phyloP scores from a whole-genome alignment of 2,797 vertebrate genomes.

The Neomorphus geoffroyi region DNA sequence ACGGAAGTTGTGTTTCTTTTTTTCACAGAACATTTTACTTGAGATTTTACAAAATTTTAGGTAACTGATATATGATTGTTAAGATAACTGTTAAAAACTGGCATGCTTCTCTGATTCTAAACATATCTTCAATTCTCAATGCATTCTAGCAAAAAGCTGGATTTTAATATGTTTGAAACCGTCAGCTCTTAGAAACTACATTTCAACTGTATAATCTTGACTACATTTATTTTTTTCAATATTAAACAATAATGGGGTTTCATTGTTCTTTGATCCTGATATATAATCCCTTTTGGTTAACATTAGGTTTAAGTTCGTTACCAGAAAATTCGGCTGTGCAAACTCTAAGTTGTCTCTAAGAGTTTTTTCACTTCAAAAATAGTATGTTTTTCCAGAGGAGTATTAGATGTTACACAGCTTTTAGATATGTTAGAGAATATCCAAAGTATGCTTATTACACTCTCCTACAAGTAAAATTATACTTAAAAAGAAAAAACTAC shows the following conservation, averaged over 20 bases:
- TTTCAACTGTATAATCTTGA: not conserved
- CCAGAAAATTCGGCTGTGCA: not conserved
- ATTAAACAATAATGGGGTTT: not conserved
- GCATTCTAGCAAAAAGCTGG: not conserved
- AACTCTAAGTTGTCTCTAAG: not conserved
- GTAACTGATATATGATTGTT: not conserved
- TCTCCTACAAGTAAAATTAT: not conserved
- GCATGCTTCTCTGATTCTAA: not conserved
- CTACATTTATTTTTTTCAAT: not conserved
- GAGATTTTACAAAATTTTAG: not conserved
- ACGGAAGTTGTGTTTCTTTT: not conserved
- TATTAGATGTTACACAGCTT: not conserved
- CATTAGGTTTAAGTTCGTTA: not conserved
- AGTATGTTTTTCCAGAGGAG: not conserved
- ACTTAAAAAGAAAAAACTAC: not conserved
- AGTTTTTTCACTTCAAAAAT: not conserved
- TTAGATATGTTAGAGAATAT: not conserved
- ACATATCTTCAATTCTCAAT: not conserved
- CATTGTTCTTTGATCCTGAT: not conserved
- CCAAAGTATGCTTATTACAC: not conserved
- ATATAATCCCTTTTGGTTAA: not conserved
- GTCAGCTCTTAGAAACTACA: not conserved
- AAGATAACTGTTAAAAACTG: not conserved
- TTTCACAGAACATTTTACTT: not conserved
- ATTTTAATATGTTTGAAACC: not conserved